These are phyloP conservation scores for Drosophila dives DNA, from an alignment of 2,888 invertebrate genomes.

Conservation along the genomic window DNA sequence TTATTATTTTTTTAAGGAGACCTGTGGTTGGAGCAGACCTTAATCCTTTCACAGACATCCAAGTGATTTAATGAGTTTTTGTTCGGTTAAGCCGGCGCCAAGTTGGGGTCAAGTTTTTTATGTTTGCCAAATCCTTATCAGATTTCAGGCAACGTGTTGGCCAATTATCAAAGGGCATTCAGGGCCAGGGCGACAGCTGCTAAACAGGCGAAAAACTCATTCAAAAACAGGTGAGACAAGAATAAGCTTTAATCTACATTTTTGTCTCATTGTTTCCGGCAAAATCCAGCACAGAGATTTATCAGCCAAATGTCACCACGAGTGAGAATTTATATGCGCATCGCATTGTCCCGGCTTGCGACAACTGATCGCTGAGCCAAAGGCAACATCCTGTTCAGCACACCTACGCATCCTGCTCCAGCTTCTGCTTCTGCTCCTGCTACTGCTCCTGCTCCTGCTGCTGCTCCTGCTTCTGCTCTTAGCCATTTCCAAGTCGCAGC, in stretches of 20 bases:
- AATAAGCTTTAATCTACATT: constrained; percentile 25
- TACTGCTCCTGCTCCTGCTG: not conserved
- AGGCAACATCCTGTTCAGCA: constrained; percentile 47
- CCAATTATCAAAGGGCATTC: constrained; percentile 54
- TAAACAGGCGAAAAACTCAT: constrained; percentile 20
- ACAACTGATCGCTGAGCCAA: constrained; percentile 65
- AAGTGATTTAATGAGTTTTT: constrained; percentile 70
- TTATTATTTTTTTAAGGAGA: not conserved
- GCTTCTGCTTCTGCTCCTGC: not conserved
- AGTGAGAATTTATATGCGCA: constrained; percentile 77
- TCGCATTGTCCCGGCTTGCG: constrained; percentile 46
- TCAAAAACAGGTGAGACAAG: constrained; percentile 30
- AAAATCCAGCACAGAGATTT: constrained; percentile 68
- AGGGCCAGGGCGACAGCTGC: constrained; percentile 52
- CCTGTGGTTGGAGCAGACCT: constrained; percentile 22
- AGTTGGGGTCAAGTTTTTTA: constrained; percentile 36
- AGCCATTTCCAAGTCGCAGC: constrained; percentile 38
- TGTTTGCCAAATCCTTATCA: constrained; percentile 36
- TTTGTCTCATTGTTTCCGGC: constrained; percentile 61
- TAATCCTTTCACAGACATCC: constrained; percentile 34
- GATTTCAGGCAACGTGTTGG: constrained; percentile 44
- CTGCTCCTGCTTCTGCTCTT: not conserved
- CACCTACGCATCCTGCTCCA: not conserved
- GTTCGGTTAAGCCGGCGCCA: constrained; percentile 28
- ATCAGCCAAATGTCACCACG: constrained; percentile 81